Percentiles rank a stretch among this genome's conserved stretches.
phyloP scores from a whole-genome alignment of 2,888 invertebrate genomes.

The Dendrolimus pini region DNA sequence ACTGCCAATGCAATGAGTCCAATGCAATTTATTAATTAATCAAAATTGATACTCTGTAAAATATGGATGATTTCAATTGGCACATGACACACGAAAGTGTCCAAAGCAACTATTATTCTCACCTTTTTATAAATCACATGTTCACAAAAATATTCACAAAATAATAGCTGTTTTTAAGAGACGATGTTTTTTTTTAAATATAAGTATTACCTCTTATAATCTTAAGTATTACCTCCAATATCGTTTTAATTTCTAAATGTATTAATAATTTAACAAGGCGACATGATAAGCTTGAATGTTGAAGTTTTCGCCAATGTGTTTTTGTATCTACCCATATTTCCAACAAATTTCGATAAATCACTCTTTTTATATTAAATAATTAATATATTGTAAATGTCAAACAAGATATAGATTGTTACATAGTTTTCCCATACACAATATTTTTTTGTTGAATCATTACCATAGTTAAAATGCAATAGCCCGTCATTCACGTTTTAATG shows the following conservation, averaged over 20 bases:
- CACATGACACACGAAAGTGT: no score
- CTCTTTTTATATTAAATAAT: constrained; percentile 33
- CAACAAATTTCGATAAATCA: background rate
- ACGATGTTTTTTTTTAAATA: constrained; percentile 44
- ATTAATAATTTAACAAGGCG: constrained; percentile 23
- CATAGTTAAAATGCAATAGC: constrained; percentile 76
- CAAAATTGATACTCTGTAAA: background rate
- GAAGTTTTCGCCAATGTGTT: constrained; percentile 21
- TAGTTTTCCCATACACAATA: constrained; percentile 67
- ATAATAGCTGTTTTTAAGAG: constrained; percentile 31
- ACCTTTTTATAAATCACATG: constrained; percentile 22
- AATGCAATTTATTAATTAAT: background rate
- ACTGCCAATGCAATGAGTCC: constrained; percentile 1
- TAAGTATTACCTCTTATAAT: constrained; percentile 73
- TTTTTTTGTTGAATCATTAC: constrained; percentile 69
- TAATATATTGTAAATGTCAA: constrained; percentile 65
- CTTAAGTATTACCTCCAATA: constrained; percentile 70
- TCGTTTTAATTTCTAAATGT: constrained; percentile 52
- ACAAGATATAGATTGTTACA: constrained; percentile 69
- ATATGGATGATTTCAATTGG: background rate
- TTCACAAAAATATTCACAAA: constrained; percentile 66
- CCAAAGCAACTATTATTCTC: background rate
- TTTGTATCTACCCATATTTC: constrained; percentile 1
- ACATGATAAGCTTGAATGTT: constrained; percentile 13
- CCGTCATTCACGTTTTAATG: constrained; percentile 27